Evolutionary conservation across 2,888 invertebrate species (phyloP), one percentile per base, ranked within the genome.

Genomic region (Melinopterus prodromus): DNA sequence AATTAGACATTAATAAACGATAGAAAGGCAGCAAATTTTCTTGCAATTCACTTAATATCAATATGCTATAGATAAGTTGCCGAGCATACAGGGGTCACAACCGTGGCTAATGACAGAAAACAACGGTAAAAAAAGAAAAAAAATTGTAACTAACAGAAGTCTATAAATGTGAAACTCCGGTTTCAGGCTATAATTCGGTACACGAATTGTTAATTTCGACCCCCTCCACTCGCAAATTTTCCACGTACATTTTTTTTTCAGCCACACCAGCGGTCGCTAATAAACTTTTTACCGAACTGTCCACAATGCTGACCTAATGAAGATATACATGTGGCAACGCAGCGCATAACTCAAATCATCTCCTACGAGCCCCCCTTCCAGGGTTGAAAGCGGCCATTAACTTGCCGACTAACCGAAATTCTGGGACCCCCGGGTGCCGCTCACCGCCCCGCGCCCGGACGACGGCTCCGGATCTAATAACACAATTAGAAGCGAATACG

Each of bases 331-430:
- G 75, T 78, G 82, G 82, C 82, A 82, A 81, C 82, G 80, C 75
- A 76, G 82, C 78, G 80, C 80, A 84, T 83, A 82, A 82, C 80
- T 83, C 83, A 83, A 82, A 82, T 83, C 83, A 80, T 84, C 82
- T 78, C 80, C 77, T 80, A 79, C 81, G 82, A n/a, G 53, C 83
- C 83, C 82, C 77, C 83, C 84, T 79, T 81, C 82, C 80, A 79
- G 84, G 83, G 84, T 82, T 83, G 83, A 80, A 84, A 83, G 81
- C 84, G 82, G 84, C 85, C 85, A 84, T 84, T 85, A 83, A 82
- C 83, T 82, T 82, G 76, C 76, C 77, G 53, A 53, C 80, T 77
- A 78, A 78, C 80, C 81, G 79, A 79, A 79, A 79, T 72, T 71
- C 77, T 53, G 53, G 53, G 53, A 53, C 53, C 53, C 53, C 53